These are phyloP conservation scores for Tridacna crocea DNA, from an alignment of 2,888 invertebrate species.

Conservation along the genomic window DNA sequence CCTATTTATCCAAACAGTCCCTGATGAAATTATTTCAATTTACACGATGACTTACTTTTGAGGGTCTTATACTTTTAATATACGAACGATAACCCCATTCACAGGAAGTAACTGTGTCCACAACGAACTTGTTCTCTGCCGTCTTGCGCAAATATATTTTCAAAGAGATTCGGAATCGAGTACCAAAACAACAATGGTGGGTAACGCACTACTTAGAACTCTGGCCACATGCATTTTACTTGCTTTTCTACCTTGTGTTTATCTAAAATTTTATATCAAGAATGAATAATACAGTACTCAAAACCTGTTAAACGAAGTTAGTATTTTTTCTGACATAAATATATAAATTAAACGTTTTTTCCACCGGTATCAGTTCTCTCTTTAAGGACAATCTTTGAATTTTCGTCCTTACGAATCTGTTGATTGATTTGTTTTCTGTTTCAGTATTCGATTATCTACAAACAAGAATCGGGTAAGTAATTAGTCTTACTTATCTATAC, in stretches of 20 bases:
- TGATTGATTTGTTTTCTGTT: conserved; percentile 28
- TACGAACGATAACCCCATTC: conserved; percentile 5
- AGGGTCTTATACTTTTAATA: neutral
- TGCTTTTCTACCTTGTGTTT: neutral
- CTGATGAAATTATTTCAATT: no score
- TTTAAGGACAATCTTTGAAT: no score
- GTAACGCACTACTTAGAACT: neutral
- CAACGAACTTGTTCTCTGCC: neutral
- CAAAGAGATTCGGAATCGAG: neutral
- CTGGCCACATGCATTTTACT: neutral
- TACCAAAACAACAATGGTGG: conserved; percentile 20
- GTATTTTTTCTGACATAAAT: no score
- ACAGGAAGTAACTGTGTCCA: neutral
- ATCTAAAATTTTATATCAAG: no score
- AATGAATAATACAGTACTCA: no score
- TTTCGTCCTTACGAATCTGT: neutral
- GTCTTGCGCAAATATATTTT: neutral
- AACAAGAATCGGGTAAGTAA: conserved; percentile 56
- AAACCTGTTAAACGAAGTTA: no score
- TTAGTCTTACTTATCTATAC: neutral
- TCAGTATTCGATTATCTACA: conserved; percentile 60
- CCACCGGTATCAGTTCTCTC: no score
- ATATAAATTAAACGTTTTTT: no score
- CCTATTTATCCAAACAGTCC: no score
- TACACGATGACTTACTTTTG: no score